Base-by-base conservation (phyloP, 2,888 invertebrate species). In the Ectemnius continuus region DNA sequence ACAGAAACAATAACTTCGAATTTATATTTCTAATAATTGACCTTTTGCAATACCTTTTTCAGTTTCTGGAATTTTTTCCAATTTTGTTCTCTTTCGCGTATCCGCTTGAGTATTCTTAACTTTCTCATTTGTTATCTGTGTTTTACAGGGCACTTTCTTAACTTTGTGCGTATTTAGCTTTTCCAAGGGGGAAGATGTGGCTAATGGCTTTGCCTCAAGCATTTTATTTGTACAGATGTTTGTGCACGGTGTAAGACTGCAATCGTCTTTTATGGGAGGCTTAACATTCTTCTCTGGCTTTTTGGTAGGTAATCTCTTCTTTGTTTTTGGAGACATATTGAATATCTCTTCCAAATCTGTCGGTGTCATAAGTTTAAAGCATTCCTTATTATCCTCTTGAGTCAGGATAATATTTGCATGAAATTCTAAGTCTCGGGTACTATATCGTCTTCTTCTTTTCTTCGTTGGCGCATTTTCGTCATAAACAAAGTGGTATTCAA, bases 281-380 rank as follows among this genome's bases (percentile, higher is more conserved):
- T 72, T 79, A 59, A 81, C 67, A 28, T 73, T 80, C 46, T 80
- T 81, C 5, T 58, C 8, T 0, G 73, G 60, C 58, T 80, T 83
- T 47, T 66, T 78, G n/a, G 14, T 75, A 4, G 48, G 23, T 0
- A 70, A 58, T 67, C 83, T 72, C 61, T 82, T 87, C 8, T 77
- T 88, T 3, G 79, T 65, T 61, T 82, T 83, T 2, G 89, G 87
- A 5, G 83, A 59, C 0, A 87, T 48, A 63, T 84, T 84, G 57
- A 87, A 89, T 66, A 90, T 76, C 65, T 90, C 89, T 58, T 87
- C 85, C 59, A 80, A 87, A 2, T 79, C 67, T 0, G 86, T 87
- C 0, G 86, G 79, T 0, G 77, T 85, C 74, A 89, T 71, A n/a
- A 79, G 46, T 61, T 82, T 85, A 16, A 79, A 52, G 23, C 74